Evolutionary conservation across 2,797 vertebrate genomes (phyloP), one percentile per base, ranked within the genome.

Genomic region (Sebastes baramenuke): DNA sequence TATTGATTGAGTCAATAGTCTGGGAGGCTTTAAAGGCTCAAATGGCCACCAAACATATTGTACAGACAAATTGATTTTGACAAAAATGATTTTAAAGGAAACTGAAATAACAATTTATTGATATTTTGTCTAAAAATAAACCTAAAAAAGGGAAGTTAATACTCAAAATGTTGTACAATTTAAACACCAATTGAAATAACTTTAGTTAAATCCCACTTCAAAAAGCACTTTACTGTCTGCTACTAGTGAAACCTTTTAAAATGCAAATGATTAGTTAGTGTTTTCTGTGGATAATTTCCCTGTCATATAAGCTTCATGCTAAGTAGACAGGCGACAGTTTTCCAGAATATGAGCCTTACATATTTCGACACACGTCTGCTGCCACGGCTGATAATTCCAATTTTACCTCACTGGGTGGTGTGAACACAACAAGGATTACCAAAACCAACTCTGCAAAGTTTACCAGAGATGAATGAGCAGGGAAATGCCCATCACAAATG

Each of bases 1-100:
- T 74, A 84, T 64, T 83, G 24, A 86, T 81, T 56, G 2, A 61
- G 32, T 82, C 32, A 55, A 24, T 18, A 59, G n/a, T 67, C 25
- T 55, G 20, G 11, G 25, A 68, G 27, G 46, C 20, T 61, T 64
- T 3, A 25, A 5, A 74, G 9, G 24, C 61, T 75, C 11, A 77
- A 46, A 24, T 60, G 20, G 7, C 32, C 27, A 65, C 42, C 65
- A 38, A 38, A 52, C 6, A 83, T 30, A 32, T 22, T 55, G 7
- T n/a, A 20, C 27, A 18, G 66, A 7, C 1, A 66, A 27, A 36
- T 3, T 0, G 36, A 14, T 38, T 38, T 38, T 38, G 36, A 38
- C 36, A 38, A 38, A 66, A 32, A 36, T 4, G 6, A 54, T 18
- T 38, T 34, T 8, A 56, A 34, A 30, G 3, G 7, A 27, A 9